These are phyloP conservation scores for Armadillidium nasatum DNA, from an alignment of 1,140 invertebrate genomes.

Conservation along the genomic window DNA sequence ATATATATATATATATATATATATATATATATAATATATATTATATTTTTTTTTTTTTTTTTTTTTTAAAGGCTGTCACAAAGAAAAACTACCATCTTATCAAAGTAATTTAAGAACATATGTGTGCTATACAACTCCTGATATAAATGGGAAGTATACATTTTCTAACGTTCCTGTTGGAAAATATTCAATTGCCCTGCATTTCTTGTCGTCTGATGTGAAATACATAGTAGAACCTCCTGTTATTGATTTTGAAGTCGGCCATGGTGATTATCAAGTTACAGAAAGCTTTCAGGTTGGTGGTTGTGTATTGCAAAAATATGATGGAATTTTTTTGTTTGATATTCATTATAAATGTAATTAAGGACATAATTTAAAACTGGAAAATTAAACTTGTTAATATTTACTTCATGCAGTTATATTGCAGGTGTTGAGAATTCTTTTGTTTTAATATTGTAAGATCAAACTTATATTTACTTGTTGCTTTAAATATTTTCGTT, in stretches of 20 bases:
- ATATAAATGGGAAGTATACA: slow-evolving; percentile 67
- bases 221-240: slow-evolving; percentile 60
- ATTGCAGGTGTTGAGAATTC: no score
- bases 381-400: no score
- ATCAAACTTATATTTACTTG: no score
- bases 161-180: slow-evolving; percentile 75
- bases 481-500: no score
- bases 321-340: no score
- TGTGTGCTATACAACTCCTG: slow-evolving; percentile 66
- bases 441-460: no score
- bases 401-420: no score
- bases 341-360: no score
- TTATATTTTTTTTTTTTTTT: neutral
- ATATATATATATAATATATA: neutral
- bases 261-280: slow-evolving; percentile 66
- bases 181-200: slow-evolving; percentile 58
- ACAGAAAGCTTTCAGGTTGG: slow-evolving; percentile 65
- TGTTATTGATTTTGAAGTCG: slow-evolving; percentile 62
- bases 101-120: slow-evolving; percentile 46
- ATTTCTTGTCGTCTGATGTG: slow-evolving; percentile 34
- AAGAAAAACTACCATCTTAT: slow-evolving; percentile 30
- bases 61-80: slow-evolving; percentile 25
- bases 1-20: slow-evolving; percentile 10
- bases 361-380: no score
- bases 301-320: no score